Evolutionary conservation across 2,888 invertebrate genomes (phyloP).

Genomic region (Hirtodrosophila duncani): DNA sequence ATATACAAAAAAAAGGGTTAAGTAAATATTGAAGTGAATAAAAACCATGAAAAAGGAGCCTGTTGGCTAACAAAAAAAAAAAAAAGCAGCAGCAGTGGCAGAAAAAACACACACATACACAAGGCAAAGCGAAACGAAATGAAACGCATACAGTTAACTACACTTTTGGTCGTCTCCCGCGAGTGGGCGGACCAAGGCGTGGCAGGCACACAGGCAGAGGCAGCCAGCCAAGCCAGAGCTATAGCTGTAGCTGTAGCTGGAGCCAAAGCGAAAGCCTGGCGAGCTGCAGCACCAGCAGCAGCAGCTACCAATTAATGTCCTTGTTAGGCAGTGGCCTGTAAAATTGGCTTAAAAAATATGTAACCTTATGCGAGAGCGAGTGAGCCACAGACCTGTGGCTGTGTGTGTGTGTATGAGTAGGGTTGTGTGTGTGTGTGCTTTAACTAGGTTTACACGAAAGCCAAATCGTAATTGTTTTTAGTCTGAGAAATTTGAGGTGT

Average conservation of each 20-base stretch:
- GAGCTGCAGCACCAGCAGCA: constrained; percentile 33
- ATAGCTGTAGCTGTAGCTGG: constrained; percentile 7
- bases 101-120: constrained; percentile 9
- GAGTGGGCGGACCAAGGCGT: constrained; percentile 35
- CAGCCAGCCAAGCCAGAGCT: constrained; percentile 5
- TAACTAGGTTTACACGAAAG: too few relatives aligned
- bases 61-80: constrained; percentile 39
- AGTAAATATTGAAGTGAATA: constrained; percentile 72
- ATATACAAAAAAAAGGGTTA: constrained; percentile 60
- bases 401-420: constrained; percentile 1
- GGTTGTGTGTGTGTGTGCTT: constrained; percentile 5
- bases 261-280: constrained; percentile 15
- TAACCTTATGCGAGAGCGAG: constrained; percentile 64
- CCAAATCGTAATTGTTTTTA: too few relatives aligned
- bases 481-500: too few relatives aligned
- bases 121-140: constrained; percentile 20
- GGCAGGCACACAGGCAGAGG: constrained; percentile 20
- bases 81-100: constrained; percentile 27
- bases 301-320: constrained; percentile 74
- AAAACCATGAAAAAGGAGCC: constrained; percentile 64
- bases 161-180: constrained; percentile 63
- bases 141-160: constrained; percentile 52
- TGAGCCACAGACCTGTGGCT: constrained; percentile 15
- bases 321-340: constrained; percentile 75
- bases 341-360: constrained; percentile 73